Base-by-base conservation (phyloP, 2,113 vertebrate species). In the Leptobrachium ailaonicum region DNA sequence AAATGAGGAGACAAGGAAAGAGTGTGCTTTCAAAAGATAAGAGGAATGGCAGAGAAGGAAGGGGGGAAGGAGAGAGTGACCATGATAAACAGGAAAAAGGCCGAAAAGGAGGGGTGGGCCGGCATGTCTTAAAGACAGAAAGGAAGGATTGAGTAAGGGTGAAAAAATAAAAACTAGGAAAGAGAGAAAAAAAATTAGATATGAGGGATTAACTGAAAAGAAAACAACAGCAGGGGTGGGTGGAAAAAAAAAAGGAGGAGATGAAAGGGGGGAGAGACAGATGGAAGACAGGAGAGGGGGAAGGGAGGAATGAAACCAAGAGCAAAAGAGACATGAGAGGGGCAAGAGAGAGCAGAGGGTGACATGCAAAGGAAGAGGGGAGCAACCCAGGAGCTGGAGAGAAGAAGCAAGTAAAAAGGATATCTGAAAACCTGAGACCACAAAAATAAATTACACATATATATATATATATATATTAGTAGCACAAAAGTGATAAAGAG, bases 161-260 rank as follows among this genome's bases (percentile, higher is more conserved):
- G 20, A 32, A 32, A 67, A 79, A 80, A 74, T 47, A 71, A 71
- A 32, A 69, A 44, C 53, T 79, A 60, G 56, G 56, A 12, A 60
- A 60, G 13, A 60, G 62, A 66, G 70, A 74, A 45, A 64, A 73
- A 74, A 70, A 79, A 40, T 73, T 12, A 80, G 56, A 80, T 62
- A 73, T 9, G 50, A 73, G 50, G 78, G 63, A 80, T 80, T 80
- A 73, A 80, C 77, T 73, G 62, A 80, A 73, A 50, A 73, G 78
- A 80, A 80, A 80, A 80, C 71, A 80, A 80, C 78, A 80, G 78
- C 78, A 80, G 78, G 78, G 78, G 71, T 56, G 78, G 78, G 71
- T 54, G 77, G 70, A 79, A 50, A 42, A 45, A 45, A 80, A 47
- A 71, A 66, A 73, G 64, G 78, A 80, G 67, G 76, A 78, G 78